These are phyloP conservation scores for Pavo muticus DNA, from an alignment of 2,113 vertebrate genomes.

Conservation along the genomic window DNA sequence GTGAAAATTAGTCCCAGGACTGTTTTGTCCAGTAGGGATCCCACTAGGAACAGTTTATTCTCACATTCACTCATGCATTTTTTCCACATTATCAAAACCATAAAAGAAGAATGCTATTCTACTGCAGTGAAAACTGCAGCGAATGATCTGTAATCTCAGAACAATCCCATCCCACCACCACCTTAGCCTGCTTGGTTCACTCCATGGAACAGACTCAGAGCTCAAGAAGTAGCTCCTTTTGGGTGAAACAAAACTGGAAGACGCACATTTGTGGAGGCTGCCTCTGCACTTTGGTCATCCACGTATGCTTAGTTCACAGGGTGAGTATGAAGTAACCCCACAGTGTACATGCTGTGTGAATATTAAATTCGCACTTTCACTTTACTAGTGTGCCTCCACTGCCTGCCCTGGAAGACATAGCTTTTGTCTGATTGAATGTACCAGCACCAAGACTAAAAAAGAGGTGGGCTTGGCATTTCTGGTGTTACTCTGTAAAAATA, in stretches of 20 bases:
- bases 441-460: neutral
- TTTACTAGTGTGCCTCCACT: neutral
- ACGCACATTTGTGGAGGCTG: neutral
- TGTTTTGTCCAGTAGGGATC: neutral
- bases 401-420: neutral
- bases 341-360: accelerated
- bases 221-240: neutral
- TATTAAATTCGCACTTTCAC: neutral
- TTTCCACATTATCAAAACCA: neutral
- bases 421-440: neutral
- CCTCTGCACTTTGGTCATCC: neutral
- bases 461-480: neutral
- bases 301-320: neutral
- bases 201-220: neutral
- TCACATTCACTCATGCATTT: neutral
- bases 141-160: neutral
- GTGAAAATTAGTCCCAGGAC: neutral
- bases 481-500: neutral
- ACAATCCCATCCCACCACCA: neutral
- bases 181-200: neutral
- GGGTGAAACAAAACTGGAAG: neutral
- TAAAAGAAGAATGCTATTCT: neutral
- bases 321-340: neutral
- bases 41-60: neutral
- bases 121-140: neutral